Percentiles rank a stretch among this genome's conserved stretches.
Conservation (phyloP, 2,113 vertebrate genomes). For the Neolamprologus cancellatus region DNA sequence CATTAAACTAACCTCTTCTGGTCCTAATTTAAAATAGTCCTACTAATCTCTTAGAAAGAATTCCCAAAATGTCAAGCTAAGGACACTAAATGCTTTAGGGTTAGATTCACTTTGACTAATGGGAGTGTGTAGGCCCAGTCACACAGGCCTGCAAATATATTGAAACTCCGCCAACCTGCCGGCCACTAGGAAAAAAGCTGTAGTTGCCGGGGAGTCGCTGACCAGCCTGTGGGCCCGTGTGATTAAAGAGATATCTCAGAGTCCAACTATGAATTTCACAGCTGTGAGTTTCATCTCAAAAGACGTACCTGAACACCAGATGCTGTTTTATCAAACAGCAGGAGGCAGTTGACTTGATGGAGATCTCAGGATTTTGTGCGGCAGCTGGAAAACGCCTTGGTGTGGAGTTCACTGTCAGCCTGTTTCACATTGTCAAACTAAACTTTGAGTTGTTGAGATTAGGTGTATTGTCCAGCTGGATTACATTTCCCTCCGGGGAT, state of each 20-base stretch:
- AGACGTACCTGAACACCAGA: neutral
- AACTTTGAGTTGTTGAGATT: constrained; percentile 31
- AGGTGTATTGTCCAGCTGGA: constrained; percentile 37
- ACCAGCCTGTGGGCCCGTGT: fast-evolving
- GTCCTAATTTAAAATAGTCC: fast-evolving
- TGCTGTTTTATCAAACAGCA: neutral
- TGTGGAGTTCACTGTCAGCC: constrained; percentile 10
- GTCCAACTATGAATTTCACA: neutral
- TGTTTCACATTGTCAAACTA: constrained; percentile 41
- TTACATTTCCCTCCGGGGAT: constrained; percentile 32
- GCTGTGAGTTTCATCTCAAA: neutral
- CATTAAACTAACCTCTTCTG: neutral
- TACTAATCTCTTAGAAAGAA: neutral
- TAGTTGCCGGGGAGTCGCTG: neutral
- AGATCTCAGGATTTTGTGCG: neutral
- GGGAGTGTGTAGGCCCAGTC: neutral
- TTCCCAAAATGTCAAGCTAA: neutral
- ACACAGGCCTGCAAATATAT: neutral
- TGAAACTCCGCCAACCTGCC: neutral
- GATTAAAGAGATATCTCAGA: neutral
- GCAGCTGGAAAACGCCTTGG: constrained; percentile 22
- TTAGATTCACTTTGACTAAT: neutral
- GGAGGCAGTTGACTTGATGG: neutral
- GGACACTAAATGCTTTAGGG: fast-evolving
- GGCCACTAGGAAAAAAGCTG: neutral